Conservation (phyloP, 2,113 vertebrate genomes). For the Pipa parva region DNA sequence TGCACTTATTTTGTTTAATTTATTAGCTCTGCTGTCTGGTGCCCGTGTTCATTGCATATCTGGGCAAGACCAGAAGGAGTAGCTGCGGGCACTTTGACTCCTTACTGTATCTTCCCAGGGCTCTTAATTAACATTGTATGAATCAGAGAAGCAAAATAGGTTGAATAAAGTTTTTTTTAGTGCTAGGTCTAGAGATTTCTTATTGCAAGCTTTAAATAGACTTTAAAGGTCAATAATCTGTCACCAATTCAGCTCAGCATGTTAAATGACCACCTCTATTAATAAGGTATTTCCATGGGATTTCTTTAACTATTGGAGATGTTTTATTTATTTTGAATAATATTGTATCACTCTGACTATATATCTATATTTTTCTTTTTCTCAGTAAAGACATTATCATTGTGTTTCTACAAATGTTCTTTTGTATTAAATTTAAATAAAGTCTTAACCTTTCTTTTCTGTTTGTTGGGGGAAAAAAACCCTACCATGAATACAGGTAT, state of each 20-base stretch:
- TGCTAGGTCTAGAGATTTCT: background rate
- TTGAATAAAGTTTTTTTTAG: background rate
- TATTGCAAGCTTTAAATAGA: background rate
- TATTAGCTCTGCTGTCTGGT: background rate
- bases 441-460: no score
- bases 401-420: no score
- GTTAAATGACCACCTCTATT: background rate
- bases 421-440: no score
- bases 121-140: conserved; percentile 8
- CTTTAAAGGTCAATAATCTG: conserved; percentile 1
- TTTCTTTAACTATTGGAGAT: no score
- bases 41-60: background rate
- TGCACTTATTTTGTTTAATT: conserved; percentile 10
- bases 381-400: no score
- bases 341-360: no score
- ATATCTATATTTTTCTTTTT: no score
- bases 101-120: background rate
- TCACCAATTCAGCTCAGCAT: background rate
- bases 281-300: background rate
- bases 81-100: conserved; percentile 3
- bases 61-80: background rate
- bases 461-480: no score
- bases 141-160: background rate
- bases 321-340: no score
- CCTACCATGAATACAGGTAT: no score